Conservation (phyloP, 2,113 vertebrate genomes). For the Rhinolophus ferrumequinum region DNA sequence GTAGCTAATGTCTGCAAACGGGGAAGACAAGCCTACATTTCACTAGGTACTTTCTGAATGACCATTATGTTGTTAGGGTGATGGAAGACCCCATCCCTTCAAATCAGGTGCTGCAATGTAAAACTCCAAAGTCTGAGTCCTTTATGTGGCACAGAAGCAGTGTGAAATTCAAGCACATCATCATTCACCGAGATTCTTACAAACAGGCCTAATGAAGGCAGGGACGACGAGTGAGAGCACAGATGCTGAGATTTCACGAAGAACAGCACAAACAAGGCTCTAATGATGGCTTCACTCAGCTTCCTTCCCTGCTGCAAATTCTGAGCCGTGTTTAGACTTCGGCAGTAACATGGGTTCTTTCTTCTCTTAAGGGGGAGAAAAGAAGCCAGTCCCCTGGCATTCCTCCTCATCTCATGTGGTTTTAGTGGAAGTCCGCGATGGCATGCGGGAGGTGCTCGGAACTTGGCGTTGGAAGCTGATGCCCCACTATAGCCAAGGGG, state of each 20-base stretch:
- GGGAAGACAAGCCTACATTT: neutral
- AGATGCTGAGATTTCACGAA: conserved; percentile 56
- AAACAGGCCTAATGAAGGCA: conserved; percentile 69
- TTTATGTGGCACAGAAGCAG: conserved; percentile 7
- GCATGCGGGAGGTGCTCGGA: neutral
- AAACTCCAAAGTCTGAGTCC: neutral
- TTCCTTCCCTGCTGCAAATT: conserved; percentile 66
- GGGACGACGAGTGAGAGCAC: neutral
- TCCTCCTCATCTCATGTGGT: neutral
- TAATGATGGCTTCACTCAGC: conserved; percentile 54
- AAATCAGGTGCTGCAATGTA: conserved; percentile 35
- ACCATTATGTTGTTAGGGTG: neutral
- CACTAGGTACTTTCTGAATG: conserved; percentile 22
- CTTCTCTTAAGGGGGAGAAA: neutral
- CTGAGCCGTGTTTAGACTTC: conserved; percentile 57
- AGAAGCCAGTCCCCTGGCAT: neutral
- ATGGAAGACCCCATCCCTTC: conserved; percentile 16
- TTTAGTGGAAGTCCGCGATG: neutral
- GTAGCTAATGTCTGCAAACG: conserved; percentile 41
- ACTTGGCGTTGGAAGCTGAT: too few species aligned
- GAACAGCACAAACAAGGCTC: conserved; percentile 40
- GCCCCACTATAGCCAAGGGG: neutral
- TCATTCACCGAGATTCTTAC: neutral
- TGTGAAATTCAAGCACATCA: conserved; percentile 2
- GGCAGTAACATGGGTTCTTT: conserved; percentile 45